Evolutionary conservation across 2,888 invertebrate species (phyloP), one percentile per base, ranked within the genome.

Genomic region (Mythimna loreyi): DNA sequence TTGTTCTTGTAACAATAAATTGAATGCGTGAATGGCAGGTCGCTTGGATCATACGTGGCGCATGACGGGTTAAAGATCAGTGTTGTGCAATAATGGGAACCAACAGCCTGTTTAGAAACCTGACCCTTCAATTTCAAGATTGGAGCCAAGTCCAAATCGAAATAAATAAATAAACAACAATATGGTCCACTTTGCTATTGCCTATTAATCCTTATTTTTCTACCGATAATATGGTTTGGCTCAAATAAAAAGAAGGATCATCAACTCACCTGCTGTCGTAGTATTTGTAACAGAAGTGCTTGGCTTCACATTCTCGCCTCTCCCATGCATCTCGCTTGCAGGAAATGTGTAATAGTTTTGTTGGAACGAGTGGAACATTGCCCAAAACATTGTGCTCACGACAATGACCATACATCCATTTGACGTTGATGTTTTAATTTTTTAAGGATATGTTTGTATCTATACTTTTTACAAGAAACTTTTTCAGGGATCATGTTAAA

Each of bases 271-370:
- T 64, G 67, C 8, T 33, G 30, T 2, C 49, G 55, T 55, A n/a
- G 13, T 36, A 16, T 66, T 47, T 3, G n/a, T 55, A 8, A 2
- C 36, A 13, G 33, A 69, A 23, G 43, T 19, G 5, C 16, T 55
- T 11, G 25, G 56, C 16, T 52, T 21, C 3, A 53, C 9, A 55
- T 52, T 5, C 11, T 78, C 77, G 3, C 73, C 73, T 7, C 59
- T 53, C 9, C 68, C 65, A 16, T 62, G 19, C 62, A 66, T 68
- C 40, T 66, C 65, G n/a, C 36, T 56, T 53, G 30, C 16, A 40
- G 33, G 11, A 57, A 78, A 73, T n/a, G 73, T 53, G 30, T 56
- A 49, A 66, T 73, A 73, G 40, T 56, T 60, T 36, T 33, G 52
- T 16, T 61, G n/a, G 4, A 50, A 52, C 56, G 66, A 52, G 19